Conservation (phyloP, 2,888 invertebrate species). For the Hymenopus coronatus region DNA sequence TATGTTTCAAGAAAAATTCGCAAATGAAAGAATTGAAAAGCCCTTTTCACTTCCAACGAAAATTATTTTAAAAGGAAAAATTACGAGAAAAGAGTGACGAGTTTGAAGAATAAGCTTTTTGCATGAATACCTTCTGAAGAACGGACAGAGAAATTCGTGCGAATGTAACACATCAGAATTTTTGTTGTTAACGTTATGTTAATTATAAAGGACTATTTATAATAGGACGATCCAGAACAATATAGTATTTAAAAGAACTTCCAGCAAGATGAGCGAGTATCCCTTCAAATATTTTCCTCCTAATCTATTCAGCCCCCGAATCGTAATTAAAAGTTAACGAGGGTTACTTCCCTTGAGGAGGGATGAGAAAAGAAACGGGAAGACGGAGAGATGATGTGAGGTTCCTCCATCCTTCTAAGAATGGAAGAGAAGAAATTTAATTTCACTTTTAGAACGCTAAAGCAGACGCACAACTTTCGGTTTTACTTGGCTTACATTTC, state of each 20-base stretch:
- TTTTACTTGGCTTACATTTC: not conserved
- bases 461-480: not conserved
- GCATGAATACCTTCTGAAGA: no score
- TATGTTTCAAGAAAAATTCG: no score
- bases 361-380: not conserved
- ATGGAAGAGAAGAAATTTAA: not conserved
- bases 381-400: not conserved
- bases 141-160: no score
- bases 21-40: no score
- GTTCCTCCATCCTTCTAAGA: not conserved
- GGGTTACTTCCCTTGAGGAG: not conserved
- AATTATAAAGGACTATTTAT: not conserved
- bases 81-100: no score
- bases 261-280: not conserved
- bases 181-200: not conserved
- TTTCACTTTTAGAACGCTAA: not conserved
- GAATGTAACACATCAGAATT: not conserved
- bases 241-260: not conserved
- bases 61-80: no score
- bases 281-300: not conserved
- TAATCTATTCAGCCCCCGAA: not conserved
- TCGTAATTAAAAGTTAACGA: slow-evolving; percentile 6
- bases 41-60: no score
- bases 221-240: not conserved
- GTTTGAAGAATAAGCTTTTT: no score